Percentiles rank a stretch among this genome's conserved stretches.
Evolutionary conservation across 2,888 invertebrate genomes (phyloP).

Genomic region (Cheilosia pagana): DNA sequence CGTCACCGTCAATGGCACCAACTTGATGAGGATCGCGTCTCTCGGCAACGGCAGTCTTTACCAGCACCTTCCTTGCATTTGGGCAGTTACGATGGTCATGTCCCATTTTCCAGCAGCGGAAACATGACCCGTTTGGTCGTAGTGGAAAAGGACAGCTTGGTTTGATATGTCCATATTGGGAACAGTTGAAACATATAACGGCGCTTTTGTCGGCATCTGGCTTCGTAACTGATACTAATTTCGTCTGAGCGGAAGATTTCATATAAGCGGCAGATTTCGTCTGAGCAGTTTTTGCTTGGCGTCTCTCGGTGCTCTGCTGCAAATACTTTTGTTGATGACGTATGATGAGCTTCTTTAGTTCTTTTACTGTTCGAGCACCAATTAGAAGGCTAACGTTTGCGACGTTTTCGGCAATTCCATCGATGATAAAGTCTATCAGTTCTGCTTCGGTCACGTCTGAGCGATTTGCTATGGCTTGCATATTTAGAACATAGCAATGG

Average conservation of each 20-base stretch:
- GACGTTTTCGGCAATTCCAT: not conserved
- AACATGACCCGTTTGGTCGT: constrained; percentile 23
- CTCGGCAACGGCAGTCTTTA: constrained; percentile 3
- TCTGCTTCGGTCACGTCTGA: constrained; percentile 23
- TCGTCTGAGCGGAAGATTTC: too few relatives aligned
- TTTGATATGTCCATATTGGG: constrained; percentile 36
- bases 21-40: too few relatives aligned
- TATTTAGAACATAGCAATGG: constrained; percentile 24
- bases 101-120: constrained; percentile 49
- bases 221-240: too few relatives aligned
- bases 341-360: constrained; percentile 17
- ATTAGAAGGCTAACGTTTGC: constrained; percentile 20
- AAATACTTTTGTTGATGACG: constrained; percentile 32
- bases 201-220: not conserved
- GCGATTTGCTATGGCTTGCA: constrained; percentile 27
- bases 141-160: not conserved
- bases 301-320: too few relatives aligned
- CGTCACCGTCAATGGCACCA: too few relatives aligned
- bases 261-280: too few relatives aligned
- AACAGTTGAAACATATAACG: constrained; percentile 18
- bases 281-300: too few relatives aligned
- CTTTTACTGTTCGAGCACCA: constrained; percentile 23
- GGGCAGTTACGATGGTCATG: constrained; percentile 26
- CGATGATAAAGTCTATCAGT: not conserved
- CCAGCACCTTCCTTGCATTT: constrained; percentile 12